Evolutionary conservation across 2,888 invertebrate species (phyloP).

Genomic region (Stegophylla sp.): DNA sequence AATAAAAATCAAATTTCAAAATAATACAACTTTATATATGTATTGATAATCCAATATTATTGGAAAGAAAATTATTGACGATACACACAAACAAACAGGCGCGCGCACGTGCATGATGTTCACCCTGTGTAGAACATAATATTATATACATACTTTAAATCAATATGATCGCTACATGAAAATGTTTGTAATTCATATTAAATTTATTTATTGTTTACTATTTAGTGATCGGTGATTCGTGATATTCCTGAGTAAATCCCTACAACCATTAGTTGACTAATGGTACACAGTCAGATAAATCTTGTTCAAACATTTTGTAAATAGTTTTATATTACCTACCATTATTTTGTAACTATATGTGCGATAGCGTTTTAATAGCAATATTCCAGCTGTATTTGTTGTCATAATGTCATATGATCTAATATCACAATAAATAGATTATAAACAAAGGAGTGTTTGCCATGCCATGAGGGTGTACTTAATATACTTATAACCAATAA

Average conservation of each 20-base stretch:
- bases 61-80: no score
- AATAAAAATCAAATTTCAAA: no score
- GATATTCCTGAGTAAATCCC: constrained; percentile 20
- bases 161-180: not conserved
- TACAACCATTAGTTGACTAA: constrained; percentile 12
- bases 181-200: constrained; percentile 10
- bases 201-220: constrained; percentile 7
- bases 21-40: no score
- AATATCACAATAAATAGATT: not conserved
- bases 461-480: not conserved
- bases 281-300: constrained; percentile 2
- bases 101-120: not conserved
- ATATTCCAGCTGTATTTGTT: constrained; percentile 42
- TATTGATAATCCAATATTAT: no score
- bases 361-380: constrained; percentile 4
- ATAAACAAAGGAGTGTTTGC: not conserved
- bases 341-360: constrained; percentile 23
- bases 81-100: no score
- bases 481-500: no score
- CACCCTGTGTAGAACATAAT: no score
- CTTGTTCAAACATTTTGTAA: constrained; percentile 19
- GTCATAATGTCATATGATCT: not conserved
- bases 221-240: not conserved
- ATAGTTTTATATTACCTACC: constrained; percentile 39
- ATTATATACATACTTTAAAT: not conserved